Conservation (phyloP, 2,888 invertebrate genomes). For the Cerastis rubricosa region DNA sequence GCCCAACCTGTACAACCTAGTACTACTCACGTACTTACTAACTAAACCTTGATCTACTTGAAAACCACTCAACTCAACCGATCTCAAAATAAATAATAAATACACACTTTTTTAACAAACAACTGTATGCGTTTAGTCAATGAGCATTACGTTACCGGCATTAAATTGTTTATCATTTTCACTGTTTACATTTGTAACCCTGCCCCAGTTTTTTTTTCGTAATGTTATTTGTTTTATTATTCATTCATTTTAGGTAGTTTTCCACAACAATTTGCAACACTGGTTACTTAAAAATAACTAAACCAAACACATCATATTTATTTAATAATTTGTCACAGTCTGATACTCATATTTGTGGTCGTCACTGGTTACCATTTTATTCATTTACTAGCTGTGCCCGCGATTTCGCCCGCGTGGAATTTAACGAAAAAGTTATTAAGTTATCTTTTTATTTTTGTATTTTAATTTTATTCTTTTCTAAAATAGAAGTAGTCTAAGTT, state of each 20-base stretch:
- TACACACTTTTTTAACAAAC: constrained; percentile 7
- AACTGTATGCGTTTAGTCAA: not conserved
- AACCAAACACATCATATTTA: not conserved
- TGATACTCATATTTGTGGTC: not conserved
- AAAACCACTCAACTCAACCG: constrained; percentile 34
- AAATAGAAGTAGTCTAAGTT: too few relatives aligned
- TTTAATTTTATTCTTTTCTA: too few relatives aligned
- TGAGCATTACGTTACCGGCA: not conserved
- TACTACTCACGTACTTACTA: constrained; percentile 18
- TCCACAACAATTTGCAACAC: not conserved
- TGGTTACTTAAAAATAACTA: not conserved
- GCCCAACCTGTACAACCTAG: constrained; percentile 12
- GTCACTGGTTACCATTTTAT: not conserved
- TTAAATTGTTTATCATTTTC: constrained; percentile 2
- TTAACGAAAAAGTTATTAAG: too few relatives aligned
- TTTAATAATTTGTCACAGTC: not conserved
- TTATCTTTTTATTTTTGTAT: too few relatives aligned
- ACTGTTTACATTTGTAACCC: constrained; percentile 22
- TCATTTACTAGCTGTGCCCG: too few relatives aligned
- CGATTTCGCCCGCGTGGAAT: too few relatives aligned
- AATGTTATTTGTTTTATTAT: not conserved
- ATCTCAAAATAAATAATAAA: constrained; percentile 32
- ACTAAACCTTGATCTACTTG: constrained; percentile 58
- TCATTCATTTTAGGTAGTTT: not conserved
- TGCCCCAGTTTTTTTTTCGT: constrained; percentile 21